phyloP scores from a whole-genome alignment of 2,113 vertebrate genomes.

The Protobothrops flavoviridis region DNA sequence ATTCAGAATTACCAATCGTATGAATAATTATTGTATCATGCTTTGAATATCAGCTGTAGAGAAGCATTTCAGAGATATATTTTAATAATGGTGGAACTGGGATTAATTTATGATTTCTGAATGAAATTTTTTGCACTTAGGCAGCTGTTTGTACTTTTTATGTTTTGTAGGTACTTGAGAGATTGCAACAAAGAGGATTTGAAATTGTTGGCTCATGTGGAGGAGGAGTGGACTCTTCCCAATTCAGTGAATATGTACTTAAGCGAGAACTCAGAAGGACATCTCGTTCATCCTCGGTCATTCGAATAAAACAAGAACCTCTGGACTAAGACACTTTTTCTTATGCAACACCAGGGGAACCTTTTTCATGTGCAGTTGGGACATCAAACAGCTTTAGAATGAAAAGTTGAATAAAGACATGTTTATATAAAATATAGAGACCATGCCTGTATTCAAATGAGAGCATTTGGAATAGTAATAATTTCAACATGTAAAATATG shows the following conservation, averaged over 20 bases:
- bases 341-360: conserved; percentile 58
- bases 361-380: conserved; percentile 70
- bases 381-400: conserved; percentile 72
- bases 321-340: conserved; percentile 81
- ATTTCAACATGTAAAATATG: conserved; percentile 73
- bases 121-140: background rate
- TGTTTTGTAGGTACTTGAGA: conserved; percentile 85
- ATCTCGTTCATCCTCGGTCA: conserved; percentile 77
- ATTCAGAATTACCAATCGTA: background rate
- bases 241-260: conserved; percentile 94
- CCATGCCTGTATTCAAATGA: conserved; percentile 76
- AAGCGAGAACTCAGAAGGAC: conserved; percentile 81
- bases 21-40: background rate
- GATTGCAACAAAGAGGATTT: conserved; percentile 90
- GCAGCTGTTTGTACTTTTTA: conserved; percentile 20
- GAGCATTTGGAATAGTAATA: conserved; percentile 73
- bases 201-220: conserved; percentile 90
- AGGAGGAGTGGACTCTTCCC: conserved; percentile 92
- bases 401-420: conserved; percentile 74
- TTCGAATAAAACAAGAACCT: conserved; percentile 89
- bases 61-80: background rate
- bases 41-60: background rate
- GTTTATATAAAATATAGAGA: conserved; percentile 75
- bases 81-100: background rate
- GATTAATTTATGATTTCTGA: background rate